A percentile compares a stretch with the other conserved stretches of the same genome.
phyloP scores from a whole-genome alignment of 2,113 vertebrate genomes.

The Harpagus bidentatus region DNA sequence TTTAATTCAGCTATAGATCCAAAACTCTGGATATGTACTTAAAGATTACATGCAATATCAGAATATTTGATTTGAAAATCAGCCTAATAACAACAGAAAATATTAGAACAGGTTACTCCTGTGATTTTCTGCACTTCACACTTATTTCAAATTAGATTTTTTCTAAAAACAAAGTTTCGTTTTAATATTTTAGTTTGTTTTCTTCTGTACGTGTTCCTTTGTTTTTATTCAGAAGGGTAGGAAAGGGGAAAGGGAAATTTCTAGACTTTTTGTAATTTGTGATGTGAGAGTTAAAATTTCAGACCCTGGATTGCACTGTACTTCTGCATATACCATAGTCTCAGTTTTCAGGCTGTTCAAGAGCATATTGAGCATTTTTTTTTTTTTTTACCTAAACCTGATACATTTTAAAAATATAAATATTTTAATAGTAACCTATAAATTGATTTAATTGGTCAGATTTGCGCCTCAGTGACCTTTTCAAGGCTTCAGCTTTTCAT shows the following conservation, averaged over 20 bases:
- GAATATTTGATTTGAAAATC: not conserved
- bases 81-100: not conserved
- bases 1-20: conserved; percentile 16
- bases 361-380: not conserved
- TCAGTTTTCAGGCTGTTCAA: not conserved
- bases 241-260: not conserved
- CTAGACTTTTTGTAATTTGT: not conserved
- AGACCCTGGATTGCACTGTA: not conserved
- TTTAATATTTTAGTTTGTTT: not conserved
- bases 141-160: not conserved
- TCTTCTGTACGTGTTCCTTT: not conserved
- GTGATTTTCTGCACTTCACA: not conserved
- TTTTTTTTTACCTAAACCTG: not conserved
- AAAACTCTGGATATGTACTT: conserved; percentile 3
- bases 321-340: not conserved
- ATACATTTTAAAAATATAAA: not conserved
- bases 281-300: not conserved
- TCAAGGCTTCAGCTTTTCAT: not conserved
- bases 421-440: not conserved
- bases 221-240: not conserved
- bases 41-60: conserved; percentile 35
- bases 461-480: not conserved
- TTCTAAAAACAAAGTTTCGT: not conserved
- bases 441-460: not conserved
- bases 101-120: not conserved